Percentiles rank a stretch among this genome's conserved stretches.
Conservation (phyloP, 2,888 invertebrate genomes). For the Argyra leucocephala region DNA sequence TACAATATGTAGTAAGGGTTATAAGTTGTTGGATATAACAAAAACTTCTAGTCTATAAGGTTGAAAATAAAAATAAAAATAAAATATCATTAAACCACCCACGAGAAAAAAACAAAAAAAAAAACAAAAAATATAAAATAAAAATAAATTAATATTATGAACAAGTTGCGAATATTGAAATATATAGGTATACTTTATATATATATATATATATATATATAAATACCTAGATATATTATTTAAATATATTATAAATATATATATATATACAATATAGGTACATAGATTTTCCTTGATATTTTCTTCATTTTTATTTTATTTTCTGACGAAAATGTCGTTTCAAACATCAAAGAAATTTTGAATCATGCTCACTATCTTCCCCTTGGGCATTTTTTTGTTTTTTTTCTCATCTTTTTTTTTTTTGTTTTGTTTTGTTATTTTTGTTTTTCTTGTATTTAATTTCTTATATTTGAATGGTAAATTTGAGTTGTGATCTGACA, state of each 20-base stretch:
- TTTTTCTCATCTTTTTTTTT: not conserved
- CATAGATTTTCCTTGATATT: no score
- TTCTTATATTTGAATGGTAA: not conserved
- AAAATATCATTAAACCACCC: conserved; percentile 1
- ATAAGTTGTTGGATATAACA: no score
- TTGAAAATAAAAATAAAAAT: no score
- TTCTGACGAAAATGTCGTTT: not conserved
- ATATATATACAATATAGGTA: no score
- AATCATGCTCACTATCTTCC: not conserved
- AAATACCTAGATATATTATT: no score
- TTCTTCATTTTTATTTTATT: not conserved
- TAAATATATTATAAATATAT: not conserved
- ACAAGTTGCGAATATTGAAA: not conserved
- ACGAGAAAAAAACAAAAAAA: not conserved
- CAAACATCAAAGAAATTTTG: not conserved
- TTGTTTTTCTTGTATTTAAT: not conserved
- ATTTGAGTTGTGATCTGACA: not conserved
- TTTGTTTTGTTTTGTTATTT: not conserved
- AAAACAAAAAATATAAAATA: not conserved
- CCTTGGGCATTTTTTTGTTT: not conserved
- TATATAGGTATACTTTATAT: not conserved
- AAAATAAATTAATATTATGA: not conserved
- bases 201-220: no score
- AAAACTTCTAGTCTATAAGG: no score
- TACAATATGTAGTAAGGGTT: no score